A percentile compares a stretch with the other conserved stretches of the same genome.
Conservation (phyloP, 2,797 vertebrate species). For the Ctenosaura bakeri region DNA sequence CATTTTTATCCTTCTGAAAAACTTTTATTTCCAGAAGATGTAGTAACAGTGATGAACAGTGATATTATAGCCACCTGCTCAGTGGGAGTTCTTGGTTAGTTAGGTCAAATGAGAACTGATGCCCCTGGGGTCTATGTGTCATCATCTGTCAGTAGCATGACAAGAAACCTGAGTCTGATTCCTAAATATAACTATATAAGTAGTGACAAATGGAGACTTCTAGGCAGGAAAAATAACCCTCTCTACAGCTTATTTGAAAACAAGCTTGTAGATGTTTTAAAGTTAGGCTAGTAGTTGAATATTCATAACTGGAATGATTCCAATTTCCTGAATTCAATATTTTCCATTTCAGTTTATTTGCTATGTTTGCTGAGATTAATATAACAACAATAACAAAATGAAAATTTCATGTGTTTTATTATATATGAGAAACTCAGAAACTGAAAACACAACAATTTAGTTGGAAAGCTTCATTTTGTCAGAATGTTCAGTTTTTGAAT, state of each 20-base stretch:
- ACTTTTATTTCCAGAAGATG: conserved; percentile 57
- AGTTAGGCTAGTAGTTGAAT: not conserved
- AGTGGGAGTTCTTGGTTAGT: conserved; percentile 19
- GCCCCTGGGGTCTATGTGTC: conserved; percentile 36
- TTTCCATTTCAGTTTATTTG: not conserved
- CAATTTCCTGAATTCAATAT: not conserved
- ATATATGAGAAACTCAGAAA: too few relatives aligned
- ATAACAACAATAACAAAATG: not conserved
- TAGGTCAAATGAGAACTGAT: conserved; percentile 58
- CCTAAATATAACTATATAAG: conserved; percentile 66
- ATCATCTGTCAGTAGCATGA: conserved; percentile 62
- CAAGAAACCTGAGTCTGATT: conserved; percentile 65
- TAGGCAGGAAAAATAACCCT: conserved; percentile 40
- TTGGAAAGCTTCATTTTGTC: not conserved
- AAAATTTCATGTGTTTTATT: not conserved
- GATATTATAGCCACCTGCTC: conserved; percentile 55
- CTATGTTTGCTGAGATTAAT: not conserved
- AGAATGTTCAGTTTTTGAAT: not conserved
- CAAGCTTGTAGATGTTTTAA: not conserved
- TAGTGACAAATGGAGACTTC: conserved; percentile 62
- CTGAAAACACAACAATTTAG: not conserved
- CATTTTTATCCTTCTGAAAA: conserved; percentile 55
- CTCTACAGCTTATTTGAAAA: too few relatives aligned
- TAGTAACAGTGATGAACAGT: conserved; percentile 45
- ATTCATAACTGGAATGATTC: not conserved